Conservation (phyloP, 92 coral and sea anemone genomes). For the Zoanthus solanderi region DNA sequence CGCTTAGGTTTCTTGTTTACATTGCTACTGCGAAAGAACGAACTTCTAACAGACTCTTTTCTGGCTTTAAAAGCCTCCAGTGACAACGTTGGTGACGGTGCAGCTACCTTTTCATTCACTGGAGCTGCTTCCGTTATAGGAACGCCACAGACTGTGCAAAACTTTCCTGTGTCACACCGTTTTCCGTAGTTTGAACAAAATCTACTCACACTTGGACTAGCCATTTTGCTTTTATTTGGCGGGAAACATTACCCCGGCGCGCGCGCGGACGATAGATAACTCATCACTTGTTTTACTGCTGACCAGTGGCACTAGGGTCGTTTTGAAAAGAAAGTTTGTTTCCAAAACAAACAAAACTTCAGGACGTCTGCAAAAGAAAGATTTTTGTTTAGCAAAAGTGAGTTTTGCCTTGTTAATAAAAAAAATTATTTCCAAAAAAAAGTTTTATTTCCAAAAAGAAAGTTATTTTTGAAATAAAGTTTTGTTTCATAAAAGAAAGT, state of each 20-base stretch:
- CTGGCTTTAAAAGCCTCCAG: conserved; percentile 19
- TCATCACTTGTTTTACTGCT: conserved; percentile 21
- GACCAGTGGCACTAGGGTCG: conserved; percentile 21
- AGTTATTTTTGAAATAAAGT: not conserved
- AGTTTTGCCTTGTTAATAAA: not conserved
- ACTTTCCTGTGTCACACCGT: conserved; percentile 33
- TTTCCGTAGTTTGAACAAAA: conserved; percentile 24
- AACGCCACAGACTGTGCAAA: conserved; percentile 26
- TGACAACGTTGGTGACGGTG: conserved; percentile 4
- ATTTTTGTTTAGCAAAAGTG: not conserved
- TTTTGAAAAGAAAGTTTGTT: conserved; percentile 22
- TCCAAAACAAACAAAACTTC: not conserved
- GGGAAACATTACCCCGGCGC: conserved; percentile 23
- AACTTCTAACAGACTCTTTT: conserved; percentile 37
- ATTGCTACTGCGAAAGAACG: conserved; percentile 42
- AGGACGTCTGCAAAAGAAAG: not conserved
- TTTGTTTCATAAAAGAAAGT: not conserved
- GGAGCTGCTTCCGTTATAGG: conserved; percentile 19
- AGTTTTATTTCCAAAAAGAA: not conserved
- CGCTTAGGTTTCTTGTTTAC: conserved; percentile 36
- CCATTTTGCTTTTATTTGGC: conserved; percentile 39
- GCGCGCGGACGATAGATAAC: not conserved
- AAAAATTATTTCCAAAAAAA: not conserved
- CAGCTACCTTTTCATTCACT: conserved; percentile 21
- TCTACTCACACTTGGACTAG: conserved; percentile 17